Base-by-base conservation (phyloP, 2,113 vertebrate genomes). In the Mesitornis unicolor region DNA sequence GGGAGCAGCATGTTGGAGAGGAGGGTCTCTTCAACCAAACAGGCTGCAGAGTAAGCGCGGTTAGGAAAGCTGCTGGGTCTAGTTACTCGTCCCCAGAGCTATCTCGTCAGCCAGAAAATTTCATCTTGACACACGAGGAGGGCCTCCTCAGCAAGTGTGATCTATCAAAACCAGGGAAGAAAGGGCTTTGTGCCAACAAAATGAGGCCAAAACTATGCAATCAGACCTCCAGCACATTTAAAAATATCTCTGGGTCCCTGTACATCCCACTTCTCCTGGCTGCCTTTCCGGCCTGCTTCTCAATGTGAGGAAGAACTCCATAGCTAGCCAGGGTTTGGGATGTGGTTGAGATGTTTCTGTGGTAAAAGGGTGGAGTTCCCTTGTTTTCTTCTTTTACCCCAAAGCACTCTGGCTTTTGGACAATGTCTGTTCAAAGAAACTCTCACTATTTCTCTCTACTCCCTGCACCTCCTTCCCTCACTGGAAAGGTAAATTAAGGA, bases 361-460 rank as follows among this genome's bases (percentile, higher is more conserved):
- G 94, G 89, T 57, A 40, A 73, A 89, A 91, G 89, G 94, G 94
- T 87, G 89, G 94, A 85, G 94, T 74, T 94, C 67, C 35, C 67
- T 83, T 94, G 82, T 87, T 95, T 89, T 84, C 50, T 38, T 47
- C 70, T 76, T 76, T 92, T 77, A 31, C 26, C 22, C 50, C 47
- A 16, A 57, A 91, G 60, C 60, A 26, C n/a, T 64, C 33, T 42
- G 69, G 9, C 73, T 69, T 70, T 76, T 7, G 3, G 35, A 56
- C 47, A 65, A 38, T 63, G 71, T 4, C 77, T 80, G 53, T 47
- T 91, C 57, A 70, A 84, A 89, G 48, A 60, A 89, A 57, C 16
- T 0, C 1, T 42, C 0, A 0, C 35, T 84, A 43, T 42, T 91
- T 57, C 78, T 50, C 56, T 81, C 51, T 35, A n/a, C 18, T 47